Base-by-base conservation (phyloP, 2,888 invertebrate species). In the Plagodis pulveraria region DNA sequence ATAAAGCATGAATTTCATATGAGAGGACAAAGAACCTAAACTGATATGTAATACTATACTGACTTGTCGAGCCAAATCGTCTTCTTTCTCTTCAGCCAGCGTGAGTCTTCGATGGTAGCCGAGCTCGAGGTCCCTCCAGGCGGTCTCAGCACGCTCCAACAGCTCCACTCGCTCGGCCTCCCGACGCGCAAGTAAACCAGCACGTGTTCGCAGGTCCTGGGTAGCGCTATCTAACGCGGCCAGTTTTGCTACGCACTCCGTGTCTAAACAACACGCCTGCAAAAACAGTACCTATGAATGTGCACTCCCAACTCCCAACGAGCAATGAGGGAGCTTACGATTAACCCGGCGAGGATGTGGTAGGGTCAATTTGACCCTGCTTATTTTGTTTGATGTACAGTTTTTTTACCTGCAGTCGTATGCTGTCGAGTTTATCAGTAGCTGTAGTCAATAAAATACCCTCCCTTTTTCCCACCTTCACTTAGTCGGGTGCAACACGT, bases 101-200 rank as follows among this genome's bases (percentile, higher is more conserved):
- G 56, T 34, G 7, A 91, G 72, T 9, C 88, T 78, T 8, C 86
- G 72, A 66, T 86, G 83, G 67, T 86, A 91, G 9, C 87, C 86
- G 0, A 63, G 48, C 66, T 92, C 92, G 1, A 92, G 77, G 43
- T 91, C 89, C 22, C 70, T 79, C 92, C 92, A 92, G 0, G 91
- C 88, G 0, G 72, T 65, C 66, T 91, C 91, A 0, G 92, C 91
- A 5, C 90, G 83, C 60, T 87, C 87, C 56, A 92, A 68, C 36
- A 90, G 67, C 56, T 86, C 82, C 0, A 81, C 79, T 6, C 90
- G 78, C 53, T 86, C 82, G 0, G 85, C 81, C 57, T 91, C 91
- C 0, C 91, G 81, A 7, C 67, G 70, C 5, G 85, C 88, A 42
- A 91, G 70, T 48, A 65, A 69, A 1, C 56, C 63, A 0, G 84